These are phyloP conservation scores for Ariolimax columbianus DNA, from an alignment of 2,888 invertebrate genomes.

Conservation along the genomic window DNA sequence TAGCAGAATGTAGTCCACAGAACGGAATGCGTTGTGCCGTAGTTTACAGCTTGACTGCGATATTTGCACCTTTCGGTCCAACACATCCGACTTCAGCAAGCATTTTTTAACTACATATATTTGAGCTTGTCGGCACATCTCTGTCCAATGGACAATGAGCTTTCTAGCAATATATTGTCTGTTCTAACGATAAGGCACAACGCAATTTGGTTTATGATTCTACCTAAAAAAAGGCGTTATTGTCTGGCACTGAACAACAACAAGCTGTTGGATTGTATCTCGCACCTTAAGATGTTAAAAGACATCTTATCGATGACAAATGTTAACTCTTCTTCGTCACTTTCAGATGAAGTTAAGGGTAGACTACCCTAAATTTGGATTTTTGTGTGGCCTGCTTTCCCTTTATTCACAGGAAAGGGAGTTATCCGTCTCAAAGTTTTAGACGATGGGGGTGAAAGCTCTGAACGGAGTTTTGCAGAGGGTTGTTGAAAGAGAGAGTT, in stretches of 20 bases:
- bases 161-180: too few relatives aligned
- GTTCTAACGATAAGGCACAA: neutral
- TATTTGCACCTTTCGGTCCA: too few relatives aligned
- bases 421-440: too few relatives aligned
- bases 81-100: too few relatives aligned
- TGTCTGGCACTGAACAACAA: neutral
- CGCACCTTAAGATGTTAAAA: neutral
- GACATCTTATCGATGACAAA: neutral
- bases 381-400: too few relatives aligned
- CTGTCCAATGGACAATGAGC: neutral
- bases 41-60: too few relatives aligned
- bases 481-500: too few relatives aligned
- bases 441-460: too few relatives aligned
- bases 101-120: neutral
- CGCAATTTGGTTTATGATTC: neutral
- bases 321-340: neutral
- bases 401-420: too few relatives aligned
- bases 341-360: neutral
- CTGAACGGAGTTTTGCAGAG: too few relatives aligned
- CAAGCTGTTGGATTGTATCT: neutral
- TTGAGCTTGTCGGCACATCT: neutral
- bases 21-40: too few relatives aligned
- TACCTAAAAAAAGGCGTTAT: neutral
- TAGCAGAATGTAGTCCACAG: too few relatives aligned
- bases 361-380: slow-evolving; percentile 17